Evolutionary conservation across 92 coral and sea anemone species (phyloP).

Genomic region (Montipora capitata): DNA sequence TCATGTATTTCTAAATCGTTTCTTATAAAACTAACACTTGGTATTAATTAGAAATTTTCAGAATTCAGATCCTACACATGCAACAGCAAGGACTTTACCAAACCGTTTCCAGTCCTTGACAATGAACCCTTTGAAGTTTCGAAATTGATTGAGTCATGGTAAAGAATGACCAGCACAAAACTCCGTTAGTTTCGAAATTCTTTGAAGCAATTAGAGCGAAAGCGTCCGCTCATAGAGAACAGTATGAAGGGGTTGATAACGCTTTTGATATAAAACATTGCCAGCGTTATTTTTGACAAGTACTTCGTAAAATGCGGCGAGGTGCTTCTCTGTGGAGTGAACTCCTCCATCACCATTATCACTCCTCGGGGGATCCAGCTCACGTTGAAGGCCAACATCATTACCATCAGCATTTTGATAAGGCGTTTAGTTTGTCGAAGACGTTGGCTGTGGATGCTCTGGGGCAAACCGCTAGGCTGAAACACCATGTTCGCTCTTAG

Average conservation of each 20-base stretch:
- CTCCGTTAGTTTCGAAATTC: no score
- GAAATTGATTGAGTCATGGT: no score
- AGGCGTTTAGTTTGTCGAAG: constrained; percentile 40
- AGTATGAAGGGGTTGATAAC: constrained; percentile 49
- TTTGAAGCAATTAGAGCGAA: constrained; percentile 5
- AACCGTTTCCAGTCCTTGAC: no score
- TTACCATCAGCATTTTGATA: constrained; percentile 72
- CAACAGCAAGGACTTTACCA: no score
- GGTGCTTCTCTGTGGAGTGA: not conserved
- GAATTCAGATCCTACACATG: no score
- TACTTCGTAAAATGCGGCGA: not conserved
- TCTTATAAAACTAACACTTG: no score
- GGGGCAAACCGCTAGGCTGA: constrained; percentile 15
- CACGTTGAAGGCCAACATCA: constrained; percentile 66
- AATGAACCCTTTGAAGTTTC: no score
- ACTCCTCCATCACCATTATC: constrained; percentile 63
- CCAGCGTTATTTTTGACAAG: constrained; percentile 11
- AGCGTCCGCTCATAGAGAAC: constrained; percentile 52
- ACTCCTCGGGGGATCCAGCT: constrained; percentile 85
- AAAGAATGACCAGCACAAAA: no score
- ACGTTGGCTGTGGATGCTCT: constrained; percentile 6
- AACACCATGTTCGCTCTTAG: constrained; percentile 63
- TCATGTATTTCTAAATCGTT: no score
- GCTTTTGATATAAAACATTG: constrained; percentile 39
- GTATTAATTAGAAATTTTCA: no score